Percentiles rank a stretch among this genome's conserved stretches.
Evolutionary conservation across 2,797 vertebrate genomes (phyloP).

Genomic region (Atherinosoma microstoma): DNA sequence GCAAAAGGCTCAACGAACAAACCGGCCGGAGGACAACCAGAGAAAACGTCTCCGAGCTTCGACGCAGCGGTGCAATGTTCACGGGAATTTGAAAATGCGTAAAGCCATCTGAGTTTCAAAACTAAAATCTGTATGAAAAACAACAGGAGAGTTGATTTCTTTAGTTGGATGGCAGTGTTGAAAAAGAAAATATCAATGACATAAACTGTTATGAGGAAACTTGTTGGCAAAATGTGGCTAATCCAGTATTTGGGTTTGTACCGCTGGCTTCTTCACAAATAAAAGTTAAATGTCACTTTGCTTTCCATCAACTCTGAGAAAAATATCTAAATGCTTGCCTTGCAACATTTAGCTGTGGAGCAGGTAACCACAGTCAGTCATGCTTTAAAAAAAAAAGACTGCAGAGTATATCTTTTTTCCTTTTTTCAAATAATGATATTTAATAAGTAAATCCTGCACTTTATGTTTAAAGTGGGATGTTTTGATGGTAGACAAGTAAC

Average conservation of each 20-base stretch:
- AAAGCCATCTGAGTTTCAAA: background rate
- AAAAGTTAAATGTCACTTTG: background rate
- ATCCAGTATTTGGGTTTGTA: background rate
- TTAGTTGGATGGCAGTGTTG: background rate
- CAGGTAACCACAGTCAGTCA: background rate
- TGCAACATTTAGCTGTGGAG: background rate
- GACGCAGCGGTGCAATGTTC: background rate
- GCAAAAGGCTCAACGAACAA: conserved; percentile 31
- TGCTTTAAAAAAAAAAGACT: background rate
- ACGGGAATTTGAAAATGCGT: conserved; percentile 3
- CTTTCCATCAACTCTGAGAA: background rate
- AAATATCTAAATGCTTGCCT: background rate
- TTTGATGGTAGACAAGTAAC: background rate
- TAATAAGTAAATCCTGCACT: too few species aligned
- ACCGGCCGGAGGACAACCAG: conserved; percentile 26
- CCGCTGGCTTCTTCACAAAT: background rate
- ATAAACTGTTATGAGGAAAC: background rate
- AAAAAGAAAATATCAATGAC: background rate
- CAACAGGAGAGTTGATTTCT: background rate
- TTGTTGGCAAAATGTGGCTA: background rate
- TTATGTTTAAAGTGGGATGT: too few species aligned
- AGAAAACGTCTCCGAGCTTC: conserved; percentile 22
- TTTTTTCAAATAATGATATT: background rate
- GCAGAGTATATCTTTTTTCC: too few species aligned
- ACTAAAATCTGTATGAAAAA: background rate